phyloP scores from a whole-genome alignment of 2,888 invertebrate genomes.

The Argynnis bischoffii region DNA sequence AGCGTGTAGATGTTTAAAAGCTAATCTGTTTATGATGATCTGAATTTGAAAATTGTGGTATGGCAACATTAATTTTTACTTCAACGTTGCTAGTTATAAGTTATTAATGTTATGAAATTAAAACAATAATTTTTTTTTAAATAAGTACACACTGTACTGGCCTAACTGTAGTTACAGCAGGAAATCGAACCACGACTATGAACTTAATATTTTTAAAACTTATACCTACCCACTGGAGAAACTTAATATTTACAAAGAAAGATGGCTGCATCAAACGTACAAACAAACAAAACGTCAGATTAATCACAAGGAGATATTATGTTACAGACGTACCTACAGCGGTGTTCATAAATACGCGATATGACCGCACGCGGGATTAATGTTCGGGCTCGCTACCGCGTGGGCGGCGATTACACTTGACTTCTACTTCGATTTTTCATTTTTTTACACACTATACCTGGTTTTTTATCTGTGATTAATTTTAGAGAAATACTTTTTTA shows the following conservation, averaged over 20 bases:
- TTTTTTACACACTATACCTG: not conserved
- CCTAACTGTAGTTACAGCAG: too few species aligned
- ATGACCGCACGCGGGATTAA: slow-evolving; percentile 78
- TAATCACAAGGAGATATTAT: slow-evolving; percentile 67
- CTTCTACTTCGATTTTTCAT: slow-evolving; percentile 21
- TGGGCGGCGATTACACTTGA: slow-evolving; percentile 52
- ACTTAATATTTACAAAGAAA: slow-evolving; percentile 31
- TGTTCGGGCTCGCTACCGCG: slow-evolving; percentile 57
- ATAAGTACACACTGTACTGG: too few species aligned
- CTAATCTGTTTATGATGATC: slow-evolving; percentile 6
- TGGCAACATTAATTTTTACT: too few species aligned
- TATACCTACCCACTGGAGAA: not conserved
- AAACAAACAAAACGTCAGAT: slow-evolving; percentile 54
- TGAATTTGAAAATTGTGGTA: not conserved
- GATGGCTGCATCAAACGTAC: slow-evolving; percentile 46
- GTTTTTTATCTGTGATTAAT: too few species aligned
- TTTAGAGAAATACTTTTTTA: too few species aligned
- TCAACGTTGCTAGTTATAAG: too few species aligned
- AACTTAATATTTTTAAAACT: not conserved
- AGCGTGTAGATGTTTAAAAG: slow-evolving; percentile 15
- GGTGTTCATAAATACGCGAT: slow-evolving; percentile 76
- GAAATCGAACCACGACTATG: not conserved
- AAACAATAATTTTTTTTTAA: too few species aligned
- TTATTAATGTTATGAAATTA: too few species aligned
- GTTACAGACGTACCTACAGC: slow-evolving; percentile 61